phyloP scores from a whole-genome alignment of 2,113 vertebrate genomes.

The Pluvianellus socialis region DNA sequence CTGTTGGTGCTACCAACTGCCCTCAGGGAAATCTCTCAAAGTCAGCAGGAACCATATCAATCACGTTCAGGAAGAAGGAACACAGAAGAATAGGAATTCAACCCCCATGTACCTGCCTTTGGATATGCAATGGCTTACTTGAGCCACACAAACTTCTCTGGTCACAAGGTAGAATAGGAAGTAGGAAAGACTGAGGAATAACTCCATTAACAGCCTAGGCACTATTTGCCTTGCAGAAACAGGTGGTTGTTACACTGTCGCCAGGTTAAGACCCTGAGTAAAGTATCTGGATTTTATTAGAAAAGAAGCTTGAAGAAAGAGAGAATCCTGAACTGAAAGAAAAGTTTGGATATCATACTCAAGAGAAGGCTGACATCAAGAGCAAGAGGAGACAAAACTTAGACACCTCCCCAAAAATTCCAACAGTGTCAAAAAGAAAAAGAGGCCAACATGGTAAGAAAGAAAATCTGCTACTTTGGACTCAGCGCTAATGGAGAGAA shows the following conservation, averaged over 20 bases:
- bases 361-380: background rate
- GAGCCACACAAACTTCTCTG: background rate
- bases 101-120: background rate
- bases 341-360: background rate
- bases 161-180: background rate
- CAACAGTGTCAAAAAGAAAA: background rate
- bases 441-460: background rate
- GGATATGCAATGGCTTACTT: background rate
- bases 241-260: background rate
- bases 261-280: background rate
- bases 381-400: background rate
- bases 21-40: background rate
- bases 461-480: background rate
- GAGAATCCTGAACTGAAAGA: background rate
- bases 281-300: background rate
- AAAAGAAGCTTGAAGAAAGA: background rate
- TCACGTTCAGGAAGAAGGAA: background rate
- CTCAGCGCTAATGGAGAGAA: background rate
- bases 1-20: background rate
- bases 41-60: background rate
- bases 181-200: background rate
- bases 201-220: background rate
- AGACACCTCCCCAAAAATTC: fast-evolving
- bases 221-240: background rate
- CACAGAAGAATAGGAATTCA: background rate